phyloP scores from a whole-genome alignment of 2,888 invertebrate genomes.

The Aleiodes testaceus region DNA sequence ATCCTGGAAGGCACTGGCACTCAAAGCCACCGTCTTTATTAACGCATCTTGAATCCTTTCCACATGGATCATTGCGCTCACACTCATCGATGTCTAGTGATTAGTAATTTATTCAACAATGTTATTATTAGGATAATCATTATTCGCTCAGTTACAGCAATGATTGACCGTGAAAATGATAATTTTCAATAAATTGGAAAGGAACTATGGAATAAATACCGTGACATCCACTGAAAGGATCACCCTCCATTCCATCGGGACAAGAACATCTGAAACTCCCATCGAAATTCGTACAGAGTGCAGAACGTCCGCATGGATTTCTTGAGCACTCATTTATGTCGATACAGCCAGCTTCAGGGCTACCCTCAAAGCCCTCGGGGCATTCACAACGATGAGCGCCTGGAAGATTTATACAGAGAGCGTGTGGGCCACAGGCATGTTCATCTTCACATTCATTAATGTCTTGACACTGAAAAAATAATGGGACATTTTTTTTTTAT shows the following conservation, averaged over 20 bases:
- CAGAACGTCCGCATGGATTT: conserved; percentile 85
- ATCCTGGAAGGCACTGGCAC: conserved; percentile 84
- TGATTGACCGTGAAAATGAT: conserved; percentile 11
- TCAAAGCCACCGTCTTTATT: conserved; percentile 85
- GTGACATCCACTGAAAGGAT: conserved; percentile 83
- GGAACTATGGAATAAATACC: conserved; percentile 75
- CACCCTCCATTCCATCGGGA: conserved; percentile 87
- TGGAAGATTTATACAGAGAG: conserved; percentile 85
- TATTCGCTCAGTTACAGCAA: too few species aligned
- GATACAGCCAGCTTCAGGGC: conserved; percentile 83
- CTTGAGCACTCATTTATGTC: conserved; percentile 86
- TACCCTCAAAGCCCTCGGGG: conserved; percentile 86
- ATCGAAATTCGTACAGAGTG: conserved; percentile 85
- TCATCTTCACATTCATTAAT: conserved; percentile 86
- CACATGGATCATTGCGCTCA: conserved; percentile 79
- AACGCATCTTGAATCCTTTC: conserved; percentile 80
- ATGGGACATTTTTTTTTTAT: background rate
- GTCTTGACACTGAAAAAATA: conserved; percentile 80
- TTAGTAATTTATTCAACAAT: background rate
- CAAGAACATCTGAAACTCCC: conserved; percentile 88
- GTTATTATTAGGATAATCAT: background rate
- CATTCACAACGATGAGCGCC: conserved; percentile 90
- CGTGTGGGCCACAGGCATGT: conserved; percentile 84
- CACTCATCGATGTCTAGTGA: conserved; percentile 83
- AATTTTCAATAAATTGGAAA: background rate